Percentiles rank a stretch among this genome's conserved stretches.
Evolutionary conservation across 2,113 vertebrate species (phyloP).

Genomic region (Montifringilla adamsi): DNA sequence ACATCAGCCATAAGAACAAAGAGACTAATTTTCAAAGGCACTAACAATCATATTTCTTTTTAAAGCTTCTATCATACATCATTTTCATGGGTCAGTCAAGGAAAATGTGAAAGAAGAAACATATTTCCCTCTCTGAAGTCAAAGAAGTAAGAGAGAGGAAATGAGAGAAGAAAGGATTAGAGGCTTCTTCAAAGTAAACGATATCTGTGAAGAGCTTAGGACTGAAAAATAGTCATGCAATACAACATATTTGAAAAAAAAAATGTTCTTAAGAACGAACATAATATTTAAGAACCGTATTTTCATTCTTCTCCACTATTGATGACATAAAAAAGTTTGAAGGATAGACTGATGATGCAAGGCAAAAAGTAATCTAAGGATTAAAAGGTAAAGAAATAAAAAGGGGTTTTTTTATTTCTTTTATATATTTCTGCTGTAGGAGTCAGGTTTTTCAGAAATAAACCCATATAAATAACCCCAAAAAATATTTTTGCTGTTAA

Average conservation of each 20-base stretch:
- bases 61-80: neutral
- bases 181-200: neutral
- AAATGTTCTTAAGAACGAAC: neutral
- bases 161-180: neutral
- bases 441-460: slow-evolving; percentile 1
- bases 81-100: neutral
- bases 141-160: neutral
- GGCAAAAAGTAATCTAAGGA: neutral
- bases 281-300: neutral
- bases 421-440: neutral
- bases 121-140: neutral
- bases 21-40: slow-evolving; percentile 4
- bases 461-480: neutral
- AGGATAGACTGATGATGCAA: neutral
- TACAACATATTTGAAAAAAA: neutral
- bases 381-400: neutral
- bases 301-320: neutral
- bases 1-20: neutral
- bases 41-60: neutral
- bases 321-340: neutral
- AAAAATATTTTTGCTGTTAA: neutral
- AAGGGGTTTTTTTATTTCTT: neutral
- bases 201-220: neutral
- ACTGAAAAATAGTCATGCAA: neutral
- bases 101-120: neutral